Percentiles rank a stretch among this genome's conserved stretches.
phyloP scores from a whole-genome alignment of 2,113 vertebrate species.

The Dasyornis broadbenti region DNA sequence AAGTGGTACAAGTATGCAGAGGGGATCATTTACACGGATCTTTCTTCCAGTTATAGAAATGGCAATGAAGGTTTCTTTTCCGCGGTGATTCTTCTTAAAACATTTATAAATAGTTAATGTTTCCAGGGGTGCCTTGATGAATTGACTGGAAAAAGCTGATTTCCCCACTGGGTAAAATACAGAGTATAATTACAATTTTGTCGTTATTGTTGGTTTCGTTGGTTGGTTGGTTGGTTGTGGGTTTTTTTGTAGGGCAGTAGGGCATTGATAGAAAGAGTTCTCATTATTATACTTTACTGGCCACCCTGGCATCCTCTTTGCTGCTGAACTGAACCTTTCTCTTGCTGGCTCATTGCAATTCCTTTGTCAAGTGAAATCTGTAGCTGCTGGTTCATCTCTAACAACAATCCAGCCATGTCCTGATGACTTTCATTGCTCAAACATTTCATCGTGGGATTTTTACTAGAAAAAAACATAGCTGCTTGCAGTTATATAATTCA shows the following conservation, averaged over 20 bases:
- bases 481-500: neutral
- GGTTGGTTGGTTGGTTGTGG: neutral
- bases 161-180: neutral
- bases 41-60: neutral
- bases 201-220: neutral
- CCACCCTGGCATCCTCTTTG: neutral
- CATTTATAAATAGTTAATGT: neutral
- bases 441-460: neutral
- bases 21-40: neutral
- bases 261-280: neutral
- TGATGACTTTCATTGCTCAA: neutral
- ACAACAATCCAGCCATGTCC: neutral
- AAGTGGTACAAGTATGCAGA: neutral
- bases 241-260: rapidly evolving
- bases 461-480: neutral
- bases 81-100: neutral
- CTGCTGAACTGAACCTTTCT: neutral
- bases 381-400: neutral
- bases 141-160: neutral
- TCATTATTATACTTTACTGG: neutral
- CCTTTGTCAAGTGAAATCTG: neutral
- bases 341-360: neutral
- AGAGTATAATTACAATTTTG: neutral
- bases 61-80: neutral
- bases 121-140: neutral